phyloP scores from a whole-genome alignment of 2,113 vertebrate genomes.

The Lycocorax pyrrhopterus region DNA sequence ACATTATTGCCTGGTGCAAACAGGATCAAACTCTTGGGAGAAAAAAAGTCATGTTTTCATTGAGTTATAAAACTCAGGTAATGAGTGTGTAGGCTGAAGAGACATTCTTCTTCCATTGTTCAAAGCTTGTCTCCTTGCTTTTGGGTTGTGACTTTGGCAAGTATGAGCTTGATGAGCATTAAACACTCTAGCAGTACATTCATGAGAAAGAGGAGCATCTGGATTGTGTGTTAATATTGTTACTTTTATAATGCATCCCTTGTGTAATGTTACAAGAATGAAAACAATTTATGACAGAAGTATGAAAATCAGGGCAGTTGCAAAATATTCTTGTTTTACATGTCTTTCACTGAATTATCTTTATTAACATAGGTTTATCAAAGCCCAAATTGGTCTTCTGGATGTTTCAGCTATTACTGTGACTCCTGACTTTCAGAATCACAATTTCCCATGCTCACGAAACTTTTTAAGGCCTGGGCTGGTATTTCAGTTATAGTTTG shows the following conservation, averaged over 20 bases:
- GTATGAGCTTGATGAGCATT: constrained; percentile 53
- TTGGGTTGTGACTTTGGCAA: constrained; percentile 49
- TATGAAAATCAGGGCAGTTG: not conserved
- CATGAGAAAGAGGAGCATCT: constrained; percentile 41
- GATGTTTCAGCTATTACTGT: not conserved
- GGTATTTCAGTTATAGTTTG: not conserved
- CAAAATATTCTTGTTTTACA: not conserved
- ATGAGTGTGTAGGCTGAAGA: constrained; percentile 54
- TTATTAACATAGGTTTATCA: not conserved
- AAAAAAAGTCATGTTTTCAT: constrained; percentile 3
- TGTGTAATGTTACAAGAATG: not conserved
- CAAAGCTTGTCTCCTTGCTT: constrained; percentile 40
- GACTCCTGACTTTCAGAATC: not conserved
- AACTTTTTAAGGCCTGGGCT: not conserved
- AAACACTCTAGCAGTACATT: not conserved
- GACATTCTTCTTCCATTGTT: constrained; percentile 45
- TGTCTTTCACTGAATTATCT: not conserved
- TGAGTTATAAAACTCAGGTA: constrained; percentile 45
- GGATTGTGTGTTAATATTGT: not conserved
- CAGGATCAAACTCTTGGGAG: not conserved
- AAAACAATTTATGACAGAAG: not conserved
- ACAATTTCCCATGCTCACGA: not conserved
- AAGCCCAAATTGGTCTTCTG: not conserved
- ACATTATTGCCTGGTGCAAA: not conserved
- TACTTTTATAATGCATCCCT: not conserved